Conservation (phyloP, 2,888 invertebrate species). For the Amphipyra tragopoginis region DNA sequence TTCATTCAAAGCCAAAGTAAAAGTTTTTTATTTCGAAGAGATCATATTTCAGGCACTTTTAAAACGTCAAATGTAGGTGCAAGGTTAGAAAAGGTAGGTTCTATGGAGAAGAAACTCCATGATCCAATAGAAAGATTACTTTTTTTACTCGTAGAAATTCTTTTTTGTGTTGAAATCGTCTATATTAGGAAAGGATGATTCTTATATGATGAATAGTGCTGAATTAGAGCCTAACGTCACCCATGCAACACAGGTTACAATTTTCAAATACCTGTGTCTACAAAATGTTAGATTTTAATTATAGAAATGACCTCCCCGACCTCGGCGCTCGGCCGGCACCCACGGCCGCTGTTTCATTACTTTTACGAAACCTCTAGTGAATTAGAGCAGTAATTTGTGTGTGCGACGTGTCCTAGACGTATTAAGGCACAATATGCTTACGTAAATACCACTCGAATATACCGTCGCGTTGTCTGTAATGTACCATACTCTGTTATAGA, state of each 20-base stretch:
- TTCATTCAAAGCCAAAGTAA: too few species aligned
- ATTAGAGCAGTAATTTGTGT: constrained; percentile 87
- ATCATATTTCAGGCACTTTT: too few species aligned
- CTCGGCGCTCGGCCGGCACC: constrained; percentile 61
- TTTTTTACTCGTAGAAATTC: too few species aligned
- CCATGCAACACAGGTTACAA: constrained; percentile 5
- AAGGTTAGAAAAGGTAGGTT: too few species aligned
- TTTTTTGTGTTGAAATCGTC: too few species aligned
- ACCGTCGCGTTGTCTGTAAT: constrained; percentile 16
- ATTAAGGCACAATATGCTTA: constrained; percentile 60
- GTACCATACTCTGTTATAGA: constrained; percentile 9
- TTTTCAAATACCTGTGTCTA: constrained; percentile 33
- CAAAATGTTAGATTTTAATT: constrained; percentile 66
- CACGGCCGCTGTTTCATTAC: constrained; percentile 78
- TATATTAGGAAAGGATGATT: background rate
- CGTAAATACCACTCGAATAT: constrained; percentile 47
- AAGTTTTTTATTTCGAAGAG: too few species aligned
- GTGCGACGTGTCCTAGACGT: constrained; percentile 82
- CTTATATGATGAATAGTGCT: too few species aligned
- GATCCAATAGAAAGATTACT: too few species aligned
- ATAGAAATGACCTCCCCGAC: constrained; percentile 70
- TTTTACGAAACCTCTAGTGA: constrained; percentile 84
- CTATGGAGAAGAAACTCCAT: too few species aligned
- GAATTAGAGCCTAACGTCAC: background rate
- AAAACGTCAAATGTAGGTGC: too few species aligned